Conservation (phyloP, 1,140 invertebrate genomes). For the Sycophila sp. region DNA sequence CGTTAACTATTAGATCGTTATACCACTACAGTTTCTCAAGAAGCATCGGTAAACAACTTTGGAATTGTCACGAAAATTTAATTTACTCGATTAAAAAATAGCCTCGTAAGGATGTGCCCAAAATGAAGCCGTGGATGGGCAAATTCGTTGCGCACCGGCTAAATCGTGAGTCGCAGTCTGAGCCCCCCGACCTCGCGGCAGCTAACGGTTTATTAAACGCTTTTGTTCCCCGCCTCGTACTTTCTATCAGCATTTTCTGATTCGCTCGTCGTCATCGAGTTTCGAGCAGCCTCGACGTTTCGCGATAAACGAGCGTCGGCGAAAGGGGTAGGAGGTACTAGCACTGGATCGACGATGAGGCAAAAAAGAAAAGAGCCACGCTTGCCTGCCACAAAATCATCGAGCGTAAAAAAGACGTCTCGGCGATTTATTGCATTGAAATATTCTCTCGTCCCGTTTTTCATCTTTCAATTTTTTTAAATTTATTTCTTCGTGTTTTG, state of each 20-base stretch:
- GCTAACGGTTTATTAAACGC: not conserved
- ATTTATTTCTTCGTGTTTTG: not conserved
- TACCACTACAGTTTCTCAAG: no score
- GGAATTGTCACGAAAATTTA: no score
- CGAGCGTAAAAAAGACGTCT: slow-evolving; percentile 29
- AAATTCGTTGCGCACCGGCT: no score
- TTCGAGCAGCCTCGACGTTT: slow-evolving; percentile 40
- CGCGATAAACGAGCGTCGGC: slow-evolving; percentile 40
- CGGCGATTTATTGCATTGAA: slow-evolving; percentile 29
- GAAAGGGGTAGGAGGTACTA: not conserved
- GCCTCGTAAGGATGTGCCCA: no score
- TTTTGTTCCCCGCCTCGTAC: not conserved
- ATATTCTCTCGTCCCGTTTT: slow-evolving; percentile 16
- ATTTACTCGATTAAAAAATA: no score
- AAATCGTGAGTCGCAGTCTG: no score
- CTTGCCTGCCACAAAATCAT: slow-evolving; percentile 23
- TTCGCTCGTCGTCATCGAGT: slow-evolving; percentile 11
- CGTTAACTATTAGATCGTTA: no score
- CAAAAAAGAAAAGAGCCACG: not conserved
- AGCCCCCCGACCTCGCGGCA: no score
- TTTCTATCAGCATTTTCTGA: slow-evolving; percentile 19
- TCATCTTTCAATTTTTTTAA: slow-evolving; percentile 14
- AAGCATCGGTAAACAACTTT: no score
- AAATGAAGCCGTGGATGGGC: no score
- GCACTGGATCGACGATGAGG: no score